Base-by-base conservation (phyloP, 1,140 invertebrate genomes). In the Ladona fulva region DNA sequence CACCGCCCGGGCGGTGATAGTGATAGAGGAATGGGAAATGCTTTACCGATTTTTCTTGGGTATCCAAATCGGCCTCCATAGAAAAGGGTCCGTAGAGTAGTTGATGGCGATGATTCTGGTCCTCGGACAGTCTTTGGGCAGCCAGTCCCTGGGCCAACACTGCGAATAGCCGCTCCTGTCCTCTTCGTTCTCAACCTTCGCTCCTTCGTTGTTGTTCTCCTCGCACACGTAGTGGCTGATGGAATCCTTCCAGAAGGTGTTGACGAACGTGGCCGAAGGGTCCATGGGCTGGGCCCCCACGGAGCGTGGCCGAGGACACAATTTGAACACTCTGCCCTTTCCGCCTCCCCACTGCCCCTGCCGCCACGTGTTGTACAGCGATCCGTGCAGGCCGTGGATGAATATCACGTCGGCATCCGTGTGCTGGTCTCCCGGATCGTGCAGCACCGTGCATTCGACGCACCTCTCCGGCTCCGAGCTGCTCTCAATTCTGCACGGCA, bases 101-200 rank as follows among this genome's bases (percentile, higher is more conserved):
- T 90, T 92, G 0, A 92, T 82, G n/a, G 90, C 89, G 24, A 92
- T 90, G 0, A 92, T 88, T 74, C 91, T 86, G 0, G 88, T 89
- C 0, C 87, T 87, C 0, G 91, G 91, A 84, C 88, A 91, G 80
- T 92, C 91, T 29, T 87, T 81, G 0, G 88, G 89, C 16, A 92
- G 81, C 91, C 91, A 92, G 81, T 92, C 91, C 24, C 86, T 84
- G 0, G 91, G 91, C 91, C 91, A 92, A 80, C 91, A 92, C 10
- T 85, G 83, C 0, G 90, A 91, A 79, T 89, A 84, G 25, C 52
- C 52, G 1, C 52, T 12, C 3, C 52, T 42, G 29, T n/a, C 75
- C 24, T 24, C 84, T 80, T 79, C 82, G 84, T 75, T 81, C n/a
- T 44, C 8, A 24, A 7, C 6, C 42, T 24, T 7, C 19, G 22